Evolutionary conservation across 2,888 invertebrate genomes (phyloP).

Genomic region (Cenopis cana): DNA sequence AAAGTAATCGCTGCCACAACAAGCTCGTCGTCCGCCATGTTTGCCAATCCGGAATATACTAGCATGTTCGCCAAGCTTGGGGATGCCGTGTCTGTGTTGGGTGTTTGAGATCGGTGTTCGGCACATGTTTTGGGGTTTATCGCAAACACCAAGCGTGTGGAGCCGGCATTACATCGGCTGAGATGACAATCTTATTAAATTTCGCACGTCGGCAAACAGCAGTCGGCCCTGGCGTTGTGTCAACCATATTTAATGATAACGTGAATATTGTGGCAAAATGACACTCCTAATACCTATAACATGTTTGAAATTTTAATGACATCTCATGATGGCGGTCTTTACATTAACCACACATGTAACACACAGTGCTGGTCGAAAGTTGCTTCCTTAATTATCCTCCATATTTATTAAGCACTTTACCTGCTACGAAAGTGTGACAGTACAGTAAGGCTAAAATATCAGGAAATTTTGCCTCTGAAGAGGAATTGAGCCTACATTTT

Average conservation of each 20-base stretch:
- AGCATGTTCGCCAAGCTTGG: too few species aligned
- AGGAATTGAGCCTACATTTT: too few species aligned
- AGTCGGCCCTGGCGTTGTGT: neutral
- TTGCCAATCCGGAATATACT: too few species aligned
- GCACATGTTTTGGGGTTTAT: too few species aligned
- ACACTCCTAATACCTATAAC: constrained; percentile 19
- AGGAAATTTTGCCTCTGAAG: too few species aligned
- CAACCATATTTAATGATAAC: constrained; percentile 32
- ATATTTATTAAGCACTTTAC: constrained; percentile 28
- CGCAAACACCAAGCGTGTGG: too few species aligned
- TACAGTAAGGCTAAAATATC: neutral
- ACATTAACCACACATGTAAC: constrained; percentile 25
- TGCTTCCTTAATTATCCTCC: constrained; percentile 31
- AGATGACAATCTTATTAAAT: constrained; percentile 45
- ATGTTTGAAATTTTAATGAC: constrained; percentile 27
- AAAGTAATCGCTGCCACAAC: too few species aligned
- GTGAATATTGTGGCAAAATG: constrained; percentile 27
- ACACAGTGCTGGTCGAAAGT: constrained; percentile 26
- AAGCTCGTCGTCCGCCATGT: too few species aligned
- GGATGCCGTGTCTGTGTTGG: too few species aligned
- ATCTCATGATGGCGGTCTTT: constrained; percentile 34
- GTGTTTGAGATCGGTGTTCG: too few species aligned
- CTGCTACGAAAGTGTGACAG: neutral
- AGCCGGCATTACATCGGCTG: constrained; percentile 32
- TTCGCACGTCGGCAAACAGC: constrained; percentile 24